Conservation (phyloP, 2,888 invertebrate genomes). For the Eucera pruinosa region DNA sequence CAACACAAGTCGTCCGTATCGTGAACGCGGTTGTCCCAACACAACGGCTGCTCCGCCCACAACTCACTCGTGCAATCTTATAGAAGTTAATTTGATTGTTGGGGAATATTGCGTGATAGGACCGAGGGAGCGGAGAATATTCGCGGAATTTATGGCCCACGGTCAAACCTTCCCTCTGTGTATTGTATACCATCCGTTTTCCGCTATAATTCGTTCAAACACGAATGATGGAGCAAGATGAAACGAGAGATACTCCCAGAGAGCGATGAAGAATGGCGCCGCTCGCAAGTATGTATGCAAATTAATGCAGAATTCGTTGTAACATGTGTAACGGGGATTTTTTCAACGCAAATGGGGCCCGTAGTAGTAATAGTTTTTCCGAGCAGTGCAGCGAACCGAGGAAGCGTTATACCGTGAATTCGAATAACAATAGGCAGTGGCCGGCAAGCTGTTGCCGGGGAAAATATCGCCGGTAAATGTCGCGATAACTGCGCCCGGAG, state of each 20-base stretch:
- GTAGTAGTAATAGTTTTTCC: not conserved
- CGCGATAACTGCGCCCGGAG: conserved; percentile 44
- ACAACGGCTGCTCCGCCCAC: too few relatives aligned
- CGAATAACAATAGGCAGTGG: conserved; percentile 28
- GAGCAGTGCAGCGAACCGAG: not conserved
- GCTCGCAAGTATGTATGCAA: not conserved
- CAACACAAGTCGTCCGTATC: too few relatives aligned
- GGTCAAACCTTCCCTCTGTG: not conserved
- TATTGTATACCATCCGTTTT: not conserved
- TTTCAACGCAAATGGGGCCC: too few relatives aligned
- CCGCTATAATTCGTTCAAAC: not conserved
- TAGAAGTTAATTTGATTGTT: conserved; percentile 22
- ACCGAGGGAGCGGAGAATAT: not conserved
- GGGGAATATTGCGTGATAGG: conserved; percentile 1
- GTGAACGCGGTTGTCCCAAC: too few relatives aligned
- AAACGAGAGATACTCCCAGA: not conserved
- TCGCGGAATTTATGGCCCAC: conserved; percentile 8
- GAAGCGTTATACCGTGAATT: not conserved
- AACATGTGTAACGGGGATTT: not conserved
- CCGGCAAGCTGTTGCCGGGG: conserved; percentile 59
- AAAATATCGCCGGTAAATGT: conserved; percentile 63
- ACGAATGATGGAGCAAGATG: not conserved
- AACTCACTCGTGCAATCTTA: conserved; percentile 24
- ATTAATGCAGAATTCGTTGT: not conserved
- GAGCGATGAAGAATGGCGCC: not conserved